Conservation (phyloP, 1,140 invertebrate species). For the Drosophila sproati region DNA sequence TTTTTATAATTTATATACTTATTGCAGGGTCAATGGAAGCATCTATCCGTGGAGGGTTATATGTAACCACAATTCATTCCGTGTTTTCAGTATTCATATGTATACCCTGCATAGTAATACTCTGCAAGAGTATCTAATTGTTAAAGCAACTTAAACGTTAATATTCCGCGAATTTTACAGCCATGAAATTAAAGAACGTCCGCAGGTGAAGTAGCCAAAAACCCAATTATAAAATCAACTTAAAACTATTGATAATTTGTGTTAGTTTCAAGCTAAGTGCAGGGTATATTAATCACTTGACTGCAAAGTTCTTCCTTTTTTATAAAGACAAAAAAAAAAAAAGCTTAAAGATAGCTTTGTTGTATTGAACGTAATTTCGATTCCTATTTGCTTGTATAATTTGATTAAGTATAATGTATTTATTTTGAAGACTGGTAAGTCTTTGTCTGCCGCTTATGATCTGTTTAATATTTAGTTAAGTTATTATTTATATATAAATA, state of each 20-base stretch:
- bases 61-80: constrained; percentile 56
- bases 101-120: constrained; percentile 6
- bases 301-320: constrained; percentile 2
- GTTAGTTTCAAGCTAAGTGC: not conserved
- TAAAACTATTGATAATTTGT: not conserved
- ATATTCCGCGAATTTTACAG: no score
- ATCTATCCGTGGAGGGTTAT: constrained; percentile 77
- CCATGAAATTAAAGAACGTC: not conserved
- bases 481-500: not conserved
- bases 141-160: no score
- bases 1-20: constrained; percentile 9
- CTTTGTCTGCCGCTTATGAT: not conserved
- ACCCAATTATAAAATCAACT: not conserved
- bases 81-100: constrained; percentile 45
- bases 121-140: no score
- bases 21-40: constrained; percentile 80
- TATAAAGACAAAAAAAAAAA: not conserved
- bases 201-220: not conserved
- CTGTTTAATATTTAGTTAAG: not conserved
- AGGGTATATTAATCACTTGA: not conserved
- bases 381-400: constrained; percentile 1
- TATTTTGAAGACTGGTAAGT: not conserved
- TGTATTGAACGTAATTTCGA: constrained; percentile 2
- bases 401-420: constrained; percentile 1
- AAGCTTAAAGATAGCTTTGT: constrained; percentile 3